Evolutionary conservation across 2,888 invertebrate species (phyloP).

Genomic region (Patella caerulea): DNA sequence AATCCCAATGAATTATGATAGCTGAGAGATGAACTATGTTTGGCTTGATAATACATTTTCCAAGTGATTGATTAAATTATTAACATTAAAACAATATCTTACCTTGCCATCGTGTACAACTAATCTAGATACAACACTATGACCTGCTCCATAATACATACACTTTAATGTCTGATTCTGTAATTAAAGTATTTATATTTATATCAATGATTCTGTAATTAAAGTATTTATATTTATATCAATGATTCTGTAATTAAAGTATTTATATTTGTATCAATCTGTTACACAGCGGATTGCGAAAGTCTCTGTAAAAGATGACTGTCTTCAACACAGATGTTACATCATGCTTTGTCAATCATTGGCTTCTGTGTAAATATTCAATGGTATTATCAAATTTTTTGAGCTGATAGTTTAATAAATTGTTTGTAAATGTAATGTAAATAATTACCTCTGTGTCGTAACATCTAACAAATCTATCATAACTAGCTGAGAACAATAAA

Average conservation of each 20-base stretch:
- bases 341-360: slow-evolving; percentile 1
- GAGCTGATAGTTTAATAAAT: too few relatives aligned
- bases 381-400: neutral
- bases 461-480: slow-evolving; percentile 49
- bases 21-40: too few relatives aligned
- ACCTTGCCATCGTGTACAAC: slow-evolving; percentile 21
- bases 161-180: slow-evolving; percentile 42
- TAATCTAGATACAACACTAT: slow-evolving; percentile 33
- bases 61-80: too few relatives aligned
- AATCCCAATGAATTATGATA: too few relatives aligned
- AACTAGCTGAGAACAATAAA: slow-evolving; percentile 46
- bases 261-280: too few relatives aligned
- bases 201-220: too few relatives aligned
- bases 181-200: slow-evolving; percentile 12
- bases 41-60: too few relatives aligned
- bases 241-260: too few relatives aligned
- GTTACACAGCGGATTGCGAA: too few relatives aligned
- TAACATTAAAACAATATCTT: neutral
- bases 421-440: too few relatives aligned
- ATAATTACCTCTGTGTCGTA: slow-evolving; percentile 44
- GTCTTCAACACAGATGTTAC: neutral
- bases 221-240: too few relatives aligned
- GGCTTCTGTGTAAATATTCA: slow-evolving; percentile 11
- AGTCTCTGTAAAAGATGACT: too few relatives aligned
- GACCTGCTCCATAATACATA: slow-evolving; percentile 44